phyloP scores from a whole-genome alignment of 2,888 invertebrate genomes.

The Microctonus hyperodae region DNA sequence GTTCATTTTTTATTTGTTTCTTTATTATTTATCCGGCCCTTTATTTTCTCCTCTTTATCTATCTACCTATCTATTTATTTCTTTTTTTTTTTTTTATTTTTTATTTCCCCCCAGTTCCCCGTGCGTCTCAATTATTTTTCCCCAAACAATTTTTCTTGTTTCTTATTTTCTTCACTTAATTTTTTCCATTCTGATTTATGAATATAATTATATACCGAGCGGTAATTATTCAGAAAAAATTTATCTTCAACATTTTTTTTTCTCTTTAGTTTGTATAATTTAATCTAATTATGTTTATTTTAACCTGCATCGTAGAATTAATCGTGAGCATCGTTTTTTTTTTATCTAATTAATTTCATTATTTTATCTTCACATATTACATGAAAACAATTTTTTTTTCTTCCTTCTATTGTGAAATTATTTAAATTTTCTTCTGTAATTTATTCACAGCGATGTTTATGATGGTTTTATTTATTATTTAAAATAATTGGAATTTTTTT shows the following conservation, averaged over 20 bases:
- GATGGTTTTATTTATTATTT: neutral
- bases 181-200: constrained; percentile 2
- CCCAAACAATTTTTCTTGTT: neutral
- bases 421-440: neutral
- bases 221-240: constrained; percentile 21
- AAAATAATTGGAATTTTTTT: neutral
- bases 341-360: neutral
- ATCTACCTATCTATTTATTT: constrained; percentile 1
- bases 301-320: constrained; percentile 15
- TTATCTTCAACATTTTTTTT: neutral
- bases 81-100: neutral
- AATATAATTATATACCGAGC: constrained; percentile 22
- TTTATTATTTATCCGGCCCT: constrained; percentile 4
- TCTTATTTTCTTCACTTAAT: constrained; percentile 5
- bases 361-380: neutral
- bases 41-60: neutral
- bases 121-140: neutral
- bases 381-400: neutral
- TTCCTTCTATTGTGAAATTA: neutral
- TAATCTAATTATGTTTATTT: constrained; percentile 33
- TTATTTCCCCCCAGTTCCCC: neutral
- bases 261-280: constrained; percentile 21
- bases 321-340: constrained; percentile 1
- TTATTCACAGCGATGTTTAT: neutral
- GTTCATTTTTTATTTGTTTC: constrained; percentile 20